phyloP scores from a whole-genome alignment of 2,888 invertebrate species.

The Brachynemurus nebulosus region DNA sequence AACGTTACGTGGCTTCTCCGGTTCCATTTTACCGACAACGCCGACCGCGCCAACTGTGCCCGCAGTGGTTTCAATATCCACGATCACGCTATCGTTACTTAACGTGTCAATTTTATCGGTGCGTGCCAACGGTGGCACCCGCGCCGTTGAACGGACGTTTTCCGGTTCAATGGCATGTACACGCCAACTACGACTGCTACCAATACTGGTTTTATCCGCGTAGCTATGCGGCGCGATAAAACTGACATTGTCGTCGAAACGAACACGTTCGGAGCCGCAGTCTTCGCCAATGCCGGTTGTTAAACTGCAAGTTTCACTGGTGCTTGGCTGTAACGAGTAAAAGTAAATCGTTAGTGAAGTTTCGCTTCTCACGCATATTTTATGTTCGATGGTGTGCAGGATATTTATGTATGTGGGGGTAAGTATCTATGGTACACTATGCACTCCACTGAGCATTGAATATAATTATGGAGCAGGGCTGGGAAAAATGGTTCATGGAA shows the following conservation, averaged over 20 bases:
- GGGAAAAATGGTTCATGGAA: no score
- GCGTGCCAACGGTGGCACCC: constrained; percentile 16
- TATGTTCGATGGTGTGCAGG: no score
- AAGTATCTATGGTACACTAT: no score
- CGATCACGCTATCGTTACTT: constrained; percentile 7
- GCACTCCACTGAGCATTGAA: no score
- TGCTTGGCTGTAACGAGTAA: constrained; percentile 29
- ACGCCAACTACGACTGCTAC: constrained; percentile 30
- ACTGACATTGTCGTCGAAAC: constrained; percentile 49
- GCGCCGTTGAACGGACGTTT: constrained; percentile 14
- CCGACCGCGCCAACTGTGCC: constrained; percentile 30
- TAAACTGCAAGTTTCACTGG: constrained; percentile 31
- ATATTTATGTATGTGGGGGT: no score
- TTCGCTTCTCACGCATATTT: no score
- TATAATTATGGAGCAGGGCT: no score
- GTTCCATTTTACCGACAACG: constrained; percentile 28
- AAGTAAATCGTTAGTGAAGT: no score
- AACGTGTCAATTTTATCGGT: constrained; percentile 7
- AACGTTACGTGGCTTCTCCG: constrained; percentile 29
- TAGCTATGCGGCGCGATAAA: constrained; percentile 31
- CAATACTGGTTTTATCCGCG: constrained; percentile 32
- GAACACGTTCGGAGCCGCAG: constrained; percentile 45
- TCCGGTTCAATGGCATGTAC: constrained; percentile 19
- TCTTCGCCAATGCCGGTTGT: constrained; percentile 32
- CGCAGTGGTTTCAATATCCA: constrained; percentile 24